Conservation (phyloP, 2,888 invertebrate species). For the Callimorpha dominula region DNA sequence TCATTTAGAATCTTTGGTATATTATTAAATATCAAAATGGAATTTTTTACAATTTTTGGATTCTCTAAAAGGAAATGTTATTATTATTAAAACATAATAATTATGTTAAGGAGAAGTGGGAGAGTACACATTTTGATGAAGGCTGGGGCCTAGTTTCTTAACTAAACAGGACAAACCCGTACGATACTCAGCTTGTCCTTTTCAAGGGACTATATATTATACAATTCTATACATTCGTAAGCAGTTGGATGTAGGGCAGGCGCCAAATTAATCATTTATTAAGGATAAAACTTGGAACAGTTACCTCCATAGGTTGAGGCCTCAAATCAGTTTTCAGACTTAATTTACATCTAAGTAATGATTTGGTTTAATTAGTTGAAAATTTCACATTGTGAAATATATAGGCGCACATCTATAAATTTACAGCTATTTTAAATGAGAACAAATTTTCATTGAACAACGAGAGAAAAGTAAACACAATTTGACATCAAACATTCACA, state of each 20-base stretch:
- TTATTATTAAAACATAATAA: too few relatives aligned
- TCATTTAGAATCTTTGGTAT: background rate
- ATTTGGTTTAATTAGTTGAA: background rate
- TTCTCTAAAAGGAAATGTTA: too few relatives aligned
- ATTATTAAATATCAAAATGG: background rate
- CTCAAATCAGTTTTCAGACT: slow-evolving; percentile 23
- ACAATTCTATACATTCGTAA: slow-evolving; percentile 42
- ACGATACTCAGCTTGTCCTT: slow-evolving; percentile 24
- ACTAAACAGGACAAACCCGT: slow-evolving; percentile 16
- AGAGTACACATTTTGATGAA: background rate
- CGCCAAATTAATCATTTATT: slow-evolving; percentile 59
- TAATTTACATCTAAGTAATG: slow-evolving; percentile 5
- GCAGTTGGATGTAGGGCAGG: slow-evolving; percentile 36
- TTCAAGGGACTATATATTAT: slow-evolving; percentile 36
- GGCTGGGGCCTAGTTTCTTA: slow-evolving; percentile 12
- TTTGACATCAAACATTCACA: too few relatives aligned
- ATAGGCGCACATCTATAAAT: background rate
- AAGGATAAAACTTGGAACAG: slow-evolving; percentile 51
- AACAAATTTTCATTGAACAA: too few relatives aligned
- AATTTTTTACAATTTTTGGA: too few relatives aligned
- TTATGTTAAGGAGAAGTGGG: background rate
- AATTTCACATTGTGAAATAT: background rate
- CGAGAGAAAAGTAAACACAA: background rate
- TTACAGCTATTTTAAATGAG: too few relatives aligned
- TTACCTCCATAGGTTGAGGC: slow-evolving; percentile 28